Base-by-base conservation (phyloP, 2,113 vertebrate genomes). In the Oxyura jamaicensis region DNA sequence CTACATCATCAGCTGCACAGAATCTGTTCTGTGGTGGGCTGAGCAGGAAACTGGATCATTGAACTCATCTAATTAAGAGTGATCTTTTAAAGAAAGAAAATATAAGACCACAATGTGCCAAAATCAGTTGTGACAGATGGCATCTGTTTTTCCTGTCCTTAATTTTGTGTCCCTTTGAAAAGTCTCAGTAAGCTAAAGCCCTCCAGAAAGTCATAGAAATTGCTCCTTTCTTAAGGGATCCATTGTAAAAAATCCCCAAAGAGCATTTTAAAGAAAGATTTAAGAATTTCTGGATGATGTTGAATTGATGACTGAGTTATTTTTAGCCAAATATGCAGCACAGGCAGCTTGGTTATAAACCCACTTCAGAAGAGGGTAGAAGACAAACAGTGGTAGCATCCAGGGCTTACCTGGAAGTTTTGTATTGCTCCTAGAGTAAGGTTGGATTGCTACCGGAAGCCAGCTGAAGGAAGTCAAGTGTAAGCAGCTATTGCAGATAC, bases 111-210 rank as follows among this genome's bases (percentile, higher is more conserved):
- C 12, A 52, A 18, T 20, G 31, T 91, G 72, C 59, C 83, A 71
- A 74, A 75, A 92, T 72, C 56, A 42, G 46, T 78, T 88, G 80
- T 82, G 95, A 94, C 80, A 88, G 92, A 66, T 63, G 65, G 69
- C 83, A 86, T 94, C 86, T 93, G 86, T 77, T 67, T 74, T 91
- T 36, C 39, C 56, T 93, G 73, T 42, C 68, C 83, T 86, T 88
- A 63, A 58, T 65, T 90, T 88, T 72, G 52, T 81, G 52, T 84
- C 46, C 46, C 13, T 91, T 77, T 35, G 92, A 81, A 83, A 90
- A 90, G 7, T 19, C 44, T 90, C 19, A 71, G 35, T 1, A 5
- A 88, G 50, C n/a, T 66, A 63, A 90, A 86, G 31, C 46, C 25
- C 41, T 92, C 28, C n/a, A 67, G 50, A 80, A 91, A 55, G n/a